A percentile compares a stretch with the other conserved stretches of the same genome.
Conservation (phyloP, 2,888 invertebrate genomes). For the Dryadula phaetusa region DNA sequence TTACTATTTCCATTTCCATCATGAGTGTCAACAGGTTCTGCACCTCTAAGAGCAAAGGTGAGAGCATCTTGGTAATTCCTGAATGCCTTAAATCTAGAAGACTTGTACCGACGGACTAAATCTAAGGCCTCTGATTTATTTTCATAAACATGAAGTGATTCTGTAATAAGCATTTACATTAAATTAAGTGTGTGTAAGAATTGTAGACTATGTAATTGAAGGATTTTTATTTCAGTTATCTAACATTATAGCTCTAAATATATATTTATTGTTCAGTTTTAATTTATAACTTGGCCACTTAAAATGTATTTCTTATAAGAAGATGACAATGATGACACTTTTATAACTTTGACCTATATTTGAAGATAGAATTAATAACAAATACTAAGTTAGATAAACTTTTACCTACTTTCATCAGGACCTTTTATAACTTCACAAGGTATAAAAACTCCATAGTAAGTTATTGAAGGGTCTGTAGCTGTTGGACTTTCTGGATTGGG, state of each 20-base stretch:
- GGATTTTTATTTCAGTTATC: not conserved
- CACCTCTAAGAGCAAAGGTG: slow-evolving; percentile 88
- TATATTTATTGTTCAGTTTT: slow-evolving; percentile 16
- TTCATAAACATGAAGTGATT: slow-evolving; percentile 86
- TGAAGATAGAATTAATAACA: slow-evolving; percentile 20
- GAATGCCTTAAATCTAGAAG: slow-evolving; percentile 92
- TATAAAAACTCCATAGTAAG: slow-evolving; percentile 80
- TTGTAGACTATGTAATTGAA: not conserved
- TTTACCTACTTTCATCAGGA: slow-evolving; percentile 74
- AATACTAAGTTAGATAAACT: slow-evolving; percentile 26
- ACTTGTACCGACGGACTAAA: slow-evolving; percentile 89
- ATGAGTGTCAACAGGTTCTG: slow-evolving; percentile 78
- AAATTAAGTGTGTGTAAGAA: not conserved
- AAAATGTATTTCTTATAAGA: not conserved
- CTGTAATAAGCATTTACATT: slow-evolving; percentile 53
- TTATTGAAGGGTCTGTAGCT: slow-evolving; percentile 62
- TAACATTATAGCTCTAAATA: not conserved
- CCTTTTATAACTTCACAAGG: slow-evolving; percentile 82
- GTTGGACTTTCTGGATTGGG: slow-evolving; percentile 62
- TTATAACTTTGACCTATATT: slow-evolving; percentile 46
- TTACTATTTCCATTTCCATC: slow-evolving; percentile 78
- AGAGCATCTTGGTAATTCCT: slow-evolving; percentile 89
- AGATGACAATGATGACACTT: not conserved
- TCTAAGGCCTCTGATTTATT: slow-evolving; percentile 90
- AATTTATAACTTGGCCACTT: not conserved